Conservation (phyloP, 1,140 invertebrate species). For the Heliconius nattereri region DNA sequence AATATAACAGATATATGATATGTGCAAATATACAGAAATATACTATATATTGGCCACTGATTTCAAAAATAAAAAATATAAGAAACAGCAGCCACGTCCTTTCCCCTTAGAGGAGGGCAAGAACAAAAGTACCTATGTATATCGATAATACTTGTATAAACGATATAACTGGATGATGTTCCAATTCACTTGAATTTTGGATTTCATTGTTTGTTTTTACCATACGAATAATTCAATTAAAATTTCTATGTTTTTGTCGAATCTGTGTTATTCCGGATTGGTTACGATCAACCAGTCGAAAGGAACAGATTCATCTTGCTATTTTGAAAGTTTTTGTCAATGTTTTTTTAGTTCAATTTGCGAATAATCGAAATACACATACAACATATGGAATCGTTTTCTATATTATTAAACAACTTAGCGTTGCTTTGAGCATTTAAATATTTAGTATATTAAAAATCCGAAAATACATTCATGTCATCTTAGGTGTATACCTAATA, state of each 20-base stretch:
- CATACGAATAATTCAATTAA: constrained; percentile 60
- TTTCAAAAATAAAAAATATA: too few relatives aligned
- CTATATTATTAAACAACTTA: too few relatives aligned
- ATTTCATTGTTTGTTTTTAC: constrained; percentile 59
- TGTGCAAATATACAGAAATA: too few relatives aligned
- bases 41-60: too few relatives aligned
- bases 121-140: not conserved
- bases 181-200: constrained; percentile 37
- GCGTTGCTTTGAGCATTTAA: not conserved
- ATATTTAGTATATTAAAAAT: not conserved
- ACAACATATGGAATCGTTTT: too few relatives aligned
- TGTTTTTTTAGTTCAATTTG: constrained; percentile 9
- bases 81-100: too few relatives aligned
- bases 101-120: too few relatives aligned
- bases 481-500: too few relatives aligned
- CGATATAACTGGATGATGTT: not conserved
- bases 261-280: constrained; percentile 34
- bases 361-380: not conserved
- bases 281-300: constrained; percentile 27
- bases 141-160: not conserved
- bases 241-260: constrained; percentile 51
- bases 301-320: constrained; percentile 21
- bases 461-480: too few relatives aligned
- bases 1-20: too few relatives aligned
- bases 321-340: constrained; percentile 21